These are phyloP conservation scores for Knipowitschia caucasica DNA, from an alignment of 2,797 vertebrate genomes.

Conservation along the genomic window DNA sequence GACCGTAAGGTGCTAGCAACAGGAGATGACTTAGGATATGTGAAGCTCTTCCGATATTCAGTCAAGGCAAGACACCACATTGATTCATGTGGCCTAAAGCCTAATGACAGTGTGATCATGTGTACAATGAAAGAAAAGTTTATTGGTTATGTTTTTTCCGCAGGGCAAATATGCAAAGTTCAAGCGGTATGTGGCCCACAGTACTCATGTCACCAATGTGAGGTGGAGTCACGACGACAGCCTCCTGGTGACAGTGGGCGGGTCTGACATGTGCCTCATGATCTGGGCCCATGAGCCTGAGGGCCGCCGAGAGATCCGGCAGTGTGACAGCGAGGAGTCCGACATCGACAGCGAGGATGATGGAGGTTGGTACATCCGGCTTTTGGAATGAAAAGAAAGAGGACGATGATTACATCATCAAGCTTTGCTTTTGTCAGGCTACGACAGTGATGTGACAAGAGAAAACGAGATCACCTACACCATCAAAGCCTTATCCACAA, in stretches of 20 bases:
- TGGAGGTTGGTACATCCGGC: conserved; percentile 78
- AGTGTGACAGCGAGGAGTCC: conserved; percentile 95
- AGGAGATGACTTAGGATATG: conserved; percentile 96
- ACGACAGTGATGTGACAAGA: conserved; percentile 95
- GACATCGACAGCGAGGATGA: conserved; percentile 97
- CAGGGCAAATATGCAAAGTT: conserved; percentile 97
- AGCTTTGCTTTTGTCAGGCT: conserved; percentile 74
- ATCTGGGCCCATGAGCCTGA: conserved; percentile 92
- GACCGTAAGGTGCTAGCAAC: conserved; percentile 90
- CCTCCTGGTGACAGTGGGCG: conserved; percentile 89
- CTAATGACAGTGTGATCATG: no score
- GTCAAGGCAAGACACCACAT: conserved; percentile 84
- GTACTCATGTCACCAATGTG: conserved; percentile 94
- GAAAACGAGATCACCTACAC: conserved; percentile 97
- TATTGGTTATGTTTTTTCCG: conserved; percentile 31
- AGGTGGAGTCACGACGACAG: conserved; percentile 93
- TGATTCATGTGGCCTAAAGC: no score
- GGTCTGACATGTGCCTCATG: conserved; percentile 93
- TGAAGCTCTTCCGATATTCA: conserved; percentile 95
- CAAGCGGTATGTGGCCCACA: conserved; percentile 95
- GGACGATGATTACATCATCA: background rate
- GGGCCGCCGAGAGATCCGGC: conserved; percentile 82
- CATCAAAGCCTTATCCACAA: conserved; percentile 98
- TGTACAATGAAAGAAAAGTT: no score
- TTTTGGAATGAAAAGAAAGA: background rate